phyloP scores from a whole-genome alignment of 2,113 vertebrate species.

The Cinclus cinclus region DNA sequence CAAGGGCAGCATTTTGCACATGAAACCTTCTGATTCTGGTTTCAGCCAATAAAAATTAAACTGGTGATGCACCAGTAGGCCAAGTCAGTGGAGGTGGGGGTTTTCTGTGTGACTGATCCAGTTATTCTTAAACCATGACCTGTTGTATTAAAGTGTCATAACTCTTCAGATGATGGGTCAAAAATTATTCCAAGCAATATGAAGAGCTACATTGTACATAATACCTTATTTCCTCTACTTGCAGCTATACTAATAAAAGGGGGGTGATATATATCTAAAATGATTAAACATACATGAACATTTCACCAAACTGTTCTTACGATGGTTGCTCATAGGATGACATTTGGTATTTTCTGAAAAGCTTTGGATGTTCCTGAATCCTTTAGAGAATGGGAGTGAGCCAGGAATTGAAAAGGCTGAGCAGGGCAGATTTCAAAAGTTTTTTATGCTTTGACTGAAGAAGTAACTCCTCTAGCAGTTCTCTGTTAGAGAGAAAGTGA shows the following conservation, averaged over 20 bases:
- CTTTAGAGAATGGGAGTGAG: neutral
- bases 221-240: neutral
- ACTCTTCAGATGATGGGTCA: neutral
- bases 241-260: neutral
- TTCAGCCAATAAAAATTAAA: neutral
- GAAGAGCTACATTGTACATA: neutral
- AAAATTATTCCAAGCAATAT: neutral
- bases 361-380: neutral
- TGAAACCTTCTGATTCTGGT: neutral
- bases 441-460: neutral
- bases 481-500: neutral
- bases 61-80: neutral
- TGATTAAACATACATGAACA: neutral
- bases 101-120: accelerated
- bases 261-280: neutral
- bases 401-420: neutral
- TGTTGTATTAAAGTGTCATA: neutral
- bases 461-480: neutral
- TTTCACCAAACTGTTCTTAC: neutral
- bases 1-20: neutral
- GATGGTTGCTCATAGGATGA: neutral
- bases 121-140: neutral
- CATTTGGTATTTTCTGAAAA: neutral
- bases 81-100: neutral
- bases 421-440: neutral